phyloP scores from a whole-genome alignment of 1,140 invertebrate genomes.

The Oreohelix idahoensis region DNA sequence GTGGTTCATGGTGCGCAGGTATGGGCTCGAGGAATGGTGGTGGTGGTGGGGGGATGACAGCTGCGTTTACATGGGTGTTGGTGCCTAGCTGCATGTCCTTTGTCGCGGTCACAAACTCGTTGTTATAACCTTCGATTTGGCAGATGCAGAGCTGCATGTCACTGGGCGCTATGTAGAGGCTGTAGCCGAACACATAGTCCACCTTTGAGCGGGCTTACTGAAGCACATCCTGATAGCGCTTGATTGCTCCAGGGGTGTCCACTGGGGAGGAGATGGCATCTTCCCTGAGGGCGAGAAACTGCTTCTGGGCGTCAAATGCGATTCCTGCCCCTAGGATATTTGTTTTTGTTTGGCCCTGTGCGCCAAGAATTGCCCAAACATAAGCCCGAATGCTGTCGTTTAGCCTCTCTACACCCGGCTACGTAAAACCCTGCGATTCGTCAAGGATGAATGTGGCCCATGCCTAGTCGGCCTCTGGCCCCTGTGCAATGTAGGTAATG shows the following conservation, averaged over 20 bases:
- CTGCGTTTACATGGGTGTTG: not conserved
- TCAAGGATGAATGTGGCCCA: not conserved
- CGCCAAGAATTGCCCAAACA: not conserved
- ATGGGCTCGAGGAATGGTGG: not conserved
- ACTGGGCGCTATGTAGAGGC: not conserved
- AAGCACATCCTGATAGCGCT: not conserved
- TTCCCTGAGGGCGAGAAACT: not conserved
- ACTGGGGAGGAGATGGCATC: not conserved
- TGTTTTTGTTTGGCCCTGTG: not conserved
- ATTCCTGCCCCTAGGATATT: not conserved
- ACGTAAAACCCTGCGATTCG: not conserved
- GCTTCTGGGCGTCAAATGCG: not conserved
- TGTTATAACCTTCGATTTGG: not conserved
- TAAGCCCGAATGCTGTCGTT: not conserved
- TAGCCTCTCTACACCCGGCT: not conserved
- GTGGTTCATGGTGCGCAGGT: not conserved
- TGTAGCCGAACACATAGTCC: not conserved
- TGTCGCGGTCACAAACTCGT: not conserved
- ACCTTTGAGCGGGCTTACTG: not conserved
- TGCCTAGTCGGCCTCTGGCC: not conserved
- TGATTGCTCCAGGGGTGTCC: not conserved
- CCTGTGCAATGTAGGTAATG: not conserved
- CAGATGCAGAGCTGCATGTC: not conserved
- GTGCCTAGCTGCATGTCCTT: not conserved
- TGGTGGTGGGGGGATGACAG: not conserved